These are phyloP conservation scores for Neodiprion pinetum DNA, from an alignment of 1,140 invertebrate genomes.

Conservation along the genomic window DNA sequence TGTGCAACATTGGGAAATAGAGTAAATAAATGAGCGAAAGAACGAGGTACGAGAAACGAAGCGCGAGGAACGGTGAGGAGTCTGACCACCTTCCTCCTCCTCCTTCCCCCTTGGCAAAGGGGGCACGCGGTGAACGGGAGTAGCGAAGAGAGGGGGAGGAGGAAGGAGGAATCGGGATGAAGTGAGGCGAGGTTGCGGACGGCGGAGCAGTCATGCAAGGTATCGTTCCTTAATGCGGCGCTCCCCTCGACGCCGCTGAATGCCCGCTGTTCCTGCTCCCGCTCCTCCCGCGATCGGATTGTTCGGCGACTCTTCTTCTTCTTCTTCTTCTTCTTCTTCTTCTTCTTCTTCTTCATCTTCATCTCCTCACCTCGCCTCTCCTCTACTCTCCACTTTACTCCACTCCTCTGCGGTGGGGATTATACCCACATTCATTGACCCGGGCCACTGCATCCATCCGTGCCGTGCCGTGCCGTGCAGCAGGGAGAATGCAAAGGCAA, in stretches of 20 bases:
- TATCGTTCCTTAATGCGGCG: constrained; percentile 21
- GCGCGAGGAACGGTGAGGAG: constrained; percentile 28
- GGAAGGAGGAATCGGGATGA: constrained; percentile 31
- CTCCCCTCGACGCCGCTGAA: constrained; percentile 22
- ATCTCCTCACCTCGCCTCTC: no score
- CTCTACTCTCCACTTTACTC: constrained; percentile 17
- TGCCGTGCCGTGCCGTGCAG: constrained; percentile 10
- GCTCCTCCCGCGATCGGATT: neutral
- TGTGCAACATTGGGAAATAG: constrained; percentile 51
- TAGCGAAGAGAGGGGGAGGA: constrained; percentile 35
- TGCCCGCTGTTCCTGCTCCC: constrained; percentile 10
- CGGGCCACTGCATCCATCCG: neutral
- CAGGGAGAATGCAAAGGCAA: constrained; percentile 16
- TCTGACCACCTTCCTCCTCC: constrained; percentile 27
- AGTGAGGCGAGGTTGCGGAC: constrained; percentile 33
- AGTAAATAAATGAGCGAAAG: constrained; percentile 49
- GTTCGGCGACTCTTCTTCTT: neutral
- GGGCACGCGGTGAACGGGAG: constrained; percentile 29
- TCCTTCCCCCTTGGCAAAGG: neutral
- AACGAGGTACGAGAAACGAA: constrained; percentile 34
- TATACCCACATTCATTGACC: constrained; percentile 16
- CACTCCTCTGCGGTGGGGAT: constrained; percentile 28
- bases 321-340: no score
- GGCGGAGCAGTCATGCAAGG: constrained; percentile 3
- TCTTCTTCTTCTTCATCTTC: no score